Percentiles rank a stretch among this genome's conserved stretches.
Conservation (phyloP, 2,113 vertebrate genomes). For the Ariopsis seemanni region DNA sequence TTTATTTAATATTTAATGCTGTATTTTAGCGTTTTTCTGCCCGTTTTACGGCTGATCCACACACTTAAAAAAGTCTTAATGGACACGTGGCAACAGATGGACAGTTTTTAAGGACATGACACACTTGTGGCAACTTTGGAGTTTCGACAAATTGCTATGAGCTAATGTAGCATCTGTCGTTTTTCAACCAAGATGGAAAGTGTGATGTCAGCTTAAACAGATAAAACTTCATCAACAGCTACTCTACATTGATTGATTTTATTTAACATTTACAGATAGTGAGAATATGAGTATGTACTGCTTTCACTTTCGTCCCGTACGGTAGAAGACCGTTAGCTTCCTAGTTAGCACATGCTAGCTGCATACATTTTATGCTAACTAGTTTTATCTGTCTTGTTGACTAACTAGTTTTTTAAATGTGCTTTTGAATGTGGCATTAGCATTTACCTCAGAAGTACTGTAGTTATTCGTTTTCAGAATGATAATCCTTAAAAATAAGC, state of each 20-base stretch:
- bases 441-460: neutral
- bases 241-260: neutral
- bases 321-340: neutral
- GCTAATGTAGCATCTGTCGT: neutral
- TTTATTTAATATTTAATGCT: slow-evolving; percentile 2
- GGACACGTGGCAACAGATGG: slow-evolving; percentile 6
- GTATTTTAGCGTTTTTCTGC: neutral
- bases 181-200: neutral
- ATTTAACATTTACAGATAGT: neutral
- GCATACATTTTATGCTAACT: neutral
- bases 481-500: neutral
- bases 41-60: neutral
- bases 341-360: neutral
- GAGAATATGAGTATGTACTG: neutral
- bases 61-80: neutral
- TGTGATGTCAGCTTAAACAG: neutral
- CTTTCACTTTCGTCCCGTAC: neutral
- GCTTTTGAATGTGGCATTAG: neutral
- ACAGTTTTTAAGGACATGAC: neutral
- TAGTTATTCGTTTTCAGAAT: neutral
- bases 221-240: neutral
- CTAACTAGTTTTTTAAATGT: neutral
- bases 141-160: neutral
- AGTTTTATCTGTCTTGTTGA: neutral
- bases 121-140: neutral